phyloP scores from a whole-genome alignment of 2,797 vertebrate species.

The Spheniscus humboldti region DNA sequence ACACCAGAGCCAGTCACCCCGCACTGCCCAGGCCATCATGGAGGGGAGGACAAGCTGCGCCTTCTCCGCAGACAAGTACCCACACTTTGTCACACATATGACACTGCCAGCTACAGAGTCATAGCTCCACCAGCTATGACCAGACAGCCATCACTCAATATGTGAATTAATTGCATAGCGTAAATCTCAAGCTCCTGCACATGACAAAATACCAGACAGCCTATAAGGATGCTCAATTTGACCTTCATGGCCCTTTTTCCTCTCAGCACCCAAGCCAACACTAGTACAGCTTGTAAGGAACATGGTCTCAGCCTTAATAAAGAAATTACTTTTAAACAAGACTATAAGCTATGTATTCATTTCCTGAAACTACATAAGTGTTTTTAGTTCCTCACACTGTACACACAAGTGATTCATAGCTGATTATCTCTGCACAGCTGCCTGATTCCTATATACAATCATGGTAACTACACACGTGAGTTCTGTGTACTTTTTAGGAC shows the following conservation, averaged over 20 bases:
- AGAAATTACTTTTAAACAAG: neutral
- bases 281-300: neutral
- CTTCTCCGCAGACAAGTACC: neutral
- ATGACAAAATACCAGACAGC: rapidly evolving
- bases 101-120: too few species aligned
- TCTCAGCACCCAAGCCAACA: neutral
- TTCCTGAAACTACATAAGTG: neutral
- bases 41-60: neutral
- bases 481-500: neutral
- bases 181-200: neutral
- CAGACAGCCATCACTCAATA: neutral
- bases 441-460: neutral
- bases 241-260: neutral
- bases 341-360: neutral
- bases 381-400: neutral
- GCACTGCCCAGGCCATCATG: rapidly evolving
- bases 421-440: neutral
- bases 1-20: too few species aligned
- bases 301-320: neutral
- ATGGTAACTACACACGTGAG: rapidly evolving
- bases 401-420: neutral
- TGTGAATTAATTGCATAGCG: rapidly evolving
- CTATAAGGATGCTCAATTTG: neutral
- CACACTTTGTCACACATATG: neutral
- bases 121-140: neutral